Base-by-base conservation (phyloP, 2,888 invertebrate species). In the Argyresthia albistria region DNA sequence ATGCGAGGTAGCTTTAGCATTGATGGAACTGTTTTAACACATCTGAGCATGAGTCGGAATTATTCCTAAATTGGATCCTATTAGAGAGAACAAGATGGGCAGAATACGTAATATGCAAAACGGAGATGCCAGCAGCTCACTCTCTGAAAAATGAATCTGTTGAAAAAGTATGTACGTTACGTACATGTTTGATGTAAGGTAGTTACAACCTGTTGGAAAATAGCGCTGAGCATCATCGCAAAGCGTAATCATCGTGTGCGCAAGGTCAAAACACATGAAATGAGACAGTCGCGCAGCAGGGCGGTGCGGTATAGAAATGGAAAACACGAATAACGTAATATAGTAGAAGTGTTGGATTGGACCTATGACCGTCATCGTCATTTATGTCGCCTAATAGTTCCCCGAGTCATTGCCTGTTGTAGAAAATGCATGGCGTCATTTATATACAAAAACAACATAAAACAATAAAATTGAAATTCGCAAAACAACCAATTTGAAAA, bases 161-260 rank as follows among this genome's bases (percentile, higher is more conserved):
- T 63, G 62, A 65, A 68, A 69, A 25, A 67, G n/a, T 63, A 65
- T 72, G 74, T n/a, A 74, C 70, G 69, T 76, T 71, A 75, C 64
- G 60, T 61, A 68, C 66, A 66, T 66, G n/a, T n/a, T n/a, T 60
- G 66, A 66, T 62, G 25, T 25, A 25, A 65, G 59, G 47, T 47
- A 47, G 47, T 70, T 70, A 68, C 64, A 57, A 57, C 58, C 58
- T 55, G 50, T 61, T 63, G 47, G 65, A 66, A 73, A 70, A 70
- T 70, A 71, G 63, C 69, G 58, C 66, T 67, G 66, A 15, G 25
- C 12, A 68, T 63, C 63, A 69, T 65, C 61, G 60, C 67, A 61
- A 55, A 67, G 67, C 62, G 62, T 70, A 73, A 73, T 70, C 70
- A 69, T 67, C 67, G 65, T 57, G 53, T 56, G 52, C 48, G 53